These are phyloP conservation scores for Atta cephalotes DNA, from an alignment of 1,140 invertebrate genomes.

Conservation along the genomic window DNA sequence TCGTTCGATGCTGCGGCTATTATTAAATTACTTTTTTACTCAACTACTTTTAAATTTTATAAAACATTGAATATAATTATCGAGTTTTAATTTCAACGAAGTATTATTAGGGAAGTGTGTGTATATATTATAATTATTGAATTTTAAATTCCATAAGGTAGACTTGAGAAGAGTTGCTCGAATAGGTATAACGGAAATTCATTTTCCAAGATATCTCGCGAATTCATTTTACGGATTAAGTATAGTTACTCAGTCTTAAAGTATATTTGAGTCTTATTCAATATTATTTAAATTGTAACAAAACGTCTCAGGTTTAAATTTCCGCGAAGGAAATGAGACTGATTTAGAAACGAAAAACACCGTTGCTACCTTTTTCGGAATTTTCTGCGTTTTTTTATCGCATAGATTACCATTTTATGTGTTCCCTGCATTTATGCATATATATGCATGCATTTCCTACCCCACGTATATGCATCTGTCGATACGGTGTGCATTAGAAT, in stretches of 20 bases:
- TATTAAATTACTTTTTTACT: slow-evolving; percentile 37
- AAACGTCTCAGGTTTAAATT: neutral
- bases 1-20: neutral
- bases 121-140: neutral
- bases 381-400: neutral
- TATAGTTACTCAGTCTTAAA: neutral
- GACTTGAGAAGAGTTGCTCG: neutral
- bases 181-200: neutral
- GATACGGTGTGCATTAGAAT: slow-evolving; percentile 25
- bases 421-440: neutral
- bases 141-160: neutral
- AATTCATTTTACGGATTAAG: slow-evolving; percentile 8
- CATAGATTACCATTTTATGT: neutral
- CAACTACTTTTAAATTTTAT: slow-evolving; percentile 7
- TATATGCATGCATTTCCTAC: slow-evolving; percentile 17
- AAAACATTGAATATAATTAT: neutral
- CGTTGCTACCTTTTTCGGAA: neutral
- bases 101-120: neutral
- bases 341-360: neutral
- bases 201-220: slow-evolving; percentile 11
- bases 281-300: slow-evolving; percentile 22
- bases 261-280: slow-evolving; percentile 14
- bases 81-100: slow-evolving; percentile 11
- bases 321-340: no score
- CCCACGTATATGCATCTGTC: slow-evolving; percentile 15